Conservation (phyloP, 2,797 vertebrate genomes). For the Crax fasciolata region DNA sequence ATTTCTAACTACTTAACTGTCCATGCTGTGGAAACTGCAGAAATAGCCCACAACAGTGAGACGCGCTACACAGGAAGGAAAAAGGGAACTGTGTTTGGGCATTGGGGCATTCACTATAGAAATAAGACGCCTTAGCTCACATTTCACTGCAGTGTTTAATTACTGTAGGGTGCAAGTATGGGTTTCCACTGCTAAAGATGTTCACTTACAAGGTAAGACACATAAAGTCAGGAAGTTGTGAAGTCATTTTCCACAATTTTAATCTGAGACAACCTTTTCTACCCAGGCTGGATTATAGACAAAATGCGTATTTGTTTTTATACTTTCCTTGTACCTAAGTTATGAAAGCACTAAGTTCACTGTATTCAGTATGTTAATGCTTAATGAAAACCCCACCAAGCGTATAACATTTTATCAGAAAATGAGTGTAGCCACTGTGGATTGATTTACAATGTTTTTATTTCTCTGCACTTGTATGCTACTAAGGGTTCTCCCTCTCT, state of each 20-base stretch:
- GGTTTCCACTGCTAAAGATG: not conserved
- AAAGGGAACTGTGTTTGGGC: not conserved
- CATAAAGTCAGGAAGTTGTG: not conserved
- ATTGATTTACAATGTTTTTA: not conserved
- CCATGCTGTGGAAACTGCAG: not conserved
- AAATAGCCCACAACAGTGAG: not conserved
- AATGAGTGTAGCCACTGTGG: not conserved
- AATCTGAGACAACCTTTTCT: not conserved
- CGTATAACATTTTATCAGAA: not conserved
- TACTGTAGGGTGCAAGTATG: not conserved
- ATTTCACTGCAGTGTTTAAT: not conserved
- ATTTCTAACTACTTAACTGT: rapidly evolving
- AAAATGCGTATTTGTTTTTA: not conserved
- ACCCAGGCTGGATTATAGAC: not conserved
- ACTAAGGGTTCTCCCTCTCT: not conserved
- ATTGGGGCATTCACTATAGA: not conserved
- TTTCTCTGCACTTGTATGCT: not conserved
- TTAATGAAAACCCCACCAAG: not conserved
- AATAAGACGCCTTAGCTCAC: not conserved
- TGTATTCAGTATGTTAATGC: not conserved
- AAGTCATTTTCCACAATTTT: not conserved
- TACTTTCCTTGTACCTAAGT: not conserved
- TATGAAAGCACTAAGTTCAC: not conserved
- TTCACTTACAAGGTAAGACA: not conserved
- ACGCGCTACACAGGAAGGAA: not conserved